phyloP scores from a whole-genome alignment of 1,140 invertebrate species.

The Yoshiicerus persimilis region DNA sequence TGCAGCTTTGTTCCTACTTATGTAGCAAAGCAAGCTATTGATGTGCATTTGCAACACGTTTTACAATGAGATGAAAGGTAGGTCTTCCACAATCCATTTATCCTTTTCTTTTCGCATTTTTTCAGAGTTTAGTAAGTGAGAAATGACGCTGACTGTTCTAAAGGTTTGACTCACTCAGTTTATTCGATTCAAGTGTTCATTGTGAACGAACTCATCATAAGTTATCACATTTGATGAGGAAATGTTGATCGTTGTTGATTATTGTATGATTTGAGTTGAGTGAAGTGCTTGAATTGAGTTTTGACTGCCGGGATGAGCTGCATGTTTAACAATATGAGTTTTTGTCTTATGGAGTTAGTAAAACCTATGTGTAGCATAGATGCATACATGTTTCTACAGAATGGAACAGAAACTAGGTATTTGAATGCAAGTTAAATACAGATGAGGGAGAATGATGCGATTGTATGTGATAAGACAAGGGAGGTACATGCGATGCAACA shows the following conservation, averaged over 20 bases:
- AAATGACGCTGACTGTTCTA: neutral
- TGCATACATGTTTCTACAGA: neutral
- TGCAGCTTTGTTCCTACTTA: neutral
- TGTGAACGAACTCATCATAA: neutral
- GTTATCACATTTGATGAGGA: neutral
- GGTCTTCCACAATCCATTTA: neutral
- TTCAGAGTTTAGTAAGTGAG: neutral
- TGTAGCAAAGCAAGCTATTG: neutral
- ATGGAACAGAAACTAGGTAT: neutral
- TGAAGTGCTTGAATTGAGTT: neutral
- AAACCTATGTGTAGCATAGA: neutral
- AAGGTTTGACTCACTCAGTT: neutral
- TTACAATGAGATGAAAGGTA: neutral
- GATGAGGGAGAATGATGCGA: neutral
- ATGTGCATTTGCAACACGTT: neutral
- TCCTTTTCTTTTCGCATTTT: neutral
- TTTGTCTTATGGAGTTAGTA: neutral
- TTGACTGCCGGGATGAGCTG: neutral
- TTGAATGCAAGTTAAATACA: neutral
- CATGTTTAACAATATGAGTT: neutral
- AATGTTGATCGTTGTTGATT: neutral
- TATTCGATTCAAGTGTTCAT: neutral
- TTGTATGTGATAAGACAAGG: conserved; percentile 9
- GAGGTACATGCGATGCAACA: neutral
- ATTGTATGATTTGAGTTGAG: neutral